Percentiles rank a stretch among this genome's conserved stretches.
These are phyloP conservation scores for Caenorhabditis inopinata DNA, from an alignment of 1,140 invertebrate species.

Conservation along the genomic window DNA sequence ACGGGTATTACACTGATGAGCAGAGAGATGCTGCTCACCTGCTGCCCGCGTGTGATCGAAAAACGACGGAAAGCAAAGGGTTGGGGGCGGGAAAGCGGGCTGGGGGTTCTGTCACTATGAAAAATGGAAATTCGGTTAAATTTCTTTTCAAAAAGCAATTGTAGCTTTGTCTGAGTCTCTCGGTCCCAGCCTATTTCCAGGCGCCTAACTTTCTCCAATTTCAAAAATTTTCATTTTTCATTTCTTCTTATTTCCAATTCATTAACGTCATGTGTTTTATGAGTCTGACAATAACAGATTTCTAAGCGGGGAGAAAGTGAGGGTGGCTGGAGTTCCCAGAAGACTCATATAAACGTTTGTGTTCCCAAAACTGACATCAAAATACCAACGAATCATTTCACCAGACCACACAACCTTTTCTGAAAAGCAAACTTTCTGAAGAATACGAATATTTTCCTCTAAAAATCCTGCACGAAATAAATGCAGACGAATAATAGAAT, in stretches of 20 bases:
- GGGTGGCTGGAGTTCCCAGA: neutral
- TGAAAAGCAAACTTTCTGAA: no score
- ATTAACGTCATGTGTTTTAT: conserved; percentile 31
- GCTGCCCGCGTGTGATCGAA: conserved; percentile 9
- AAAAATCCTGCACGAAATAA: no score
- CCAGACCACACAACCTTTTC: no score
- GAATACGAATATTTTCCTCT: no score
- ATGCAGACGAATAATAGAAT: neutral
- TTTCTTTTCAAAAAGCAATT: neutral
- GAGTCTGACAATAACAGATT: conserved; percentile 24
- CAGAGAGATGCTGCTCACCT: neutral
- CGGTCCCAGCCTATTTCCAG: neutral
- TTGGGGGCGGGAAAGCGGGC: neutral
- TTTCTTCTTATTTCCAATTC: conserved; percentile 23
- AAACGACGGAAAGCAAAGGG: neutral
- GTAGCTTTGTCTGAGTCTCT: neutral
- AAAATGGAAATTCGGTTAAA: conserved; percentile 25
- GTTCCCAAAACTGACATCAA: neutral
- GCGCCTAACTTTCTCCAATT: conserved; percentile 14
- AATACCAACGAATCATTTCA: neutral
- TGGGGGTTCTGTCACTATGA: conserved; percentile 5
- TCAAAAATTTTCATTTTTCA: conserved; percentile 14
- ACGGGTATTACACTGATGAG: conserved; percentile 7
- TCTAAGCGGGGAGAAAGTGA: neutral
- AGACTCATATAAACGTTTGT: conserved; percentile 10